phyloP scores from a whole-genome alignment of 2,797 vertebrate species.

The Phalloptychus januarius region DNA sequence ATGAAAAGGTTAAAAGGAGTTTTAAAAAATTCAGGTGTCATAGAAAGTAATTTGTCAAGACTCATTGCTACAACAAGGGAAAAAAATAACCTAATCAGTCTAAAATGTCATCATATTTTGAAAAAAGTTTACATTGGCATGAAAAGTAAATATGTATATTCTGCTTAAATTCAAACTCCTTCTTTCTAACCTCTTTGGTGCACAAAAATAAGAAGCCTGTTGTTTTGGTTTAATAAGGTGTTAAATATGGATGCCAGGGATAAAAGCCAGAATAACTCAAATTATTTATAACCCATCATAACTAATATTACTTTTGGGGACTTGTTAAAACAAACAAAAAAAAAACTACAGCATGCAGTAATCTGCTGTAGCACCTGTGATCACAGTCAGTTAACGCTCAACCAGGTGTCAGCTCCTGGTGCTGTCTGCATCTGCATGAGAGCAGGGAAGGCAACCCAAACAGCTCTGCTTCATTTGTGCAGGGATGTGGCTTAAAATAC shows the following conservation, averaged over 20 bases:
- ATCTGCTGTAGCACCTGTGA: slow-evolving; percentile 59
- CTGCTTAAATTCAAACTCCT: slow-evolving; percentile 9
- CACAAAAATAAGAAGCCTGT: slow-evolving; percentile 32
- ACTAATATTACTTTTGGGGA: slow-evolving; percentile 44
- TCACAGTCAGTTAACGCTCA: slow-evolving; percentile 51
- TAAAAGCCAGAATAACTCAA: slow-evolving; percentile 43
- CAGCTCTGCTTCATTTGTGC: slow-evolving; percentile 28
- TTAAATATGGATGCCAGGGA: slow-evolving; percentile 46
- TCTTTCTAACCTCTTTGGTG: neutral
- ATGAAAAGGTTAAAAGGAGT: neutral
- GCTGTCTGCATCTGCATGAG: slow-evolving; percentile 32
- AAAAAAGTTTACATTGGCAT: neutral
- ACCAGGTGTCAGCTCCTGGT: slow-evolving; percentile 50
- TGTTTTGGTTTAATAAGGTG: slow-evolving; percentile 24
- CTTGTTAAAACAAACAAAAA: slow-evolving; percentile 16
- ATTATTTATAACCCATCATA: slow-evolving; percentile 45
- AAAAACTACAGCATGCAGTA: slow-evolving; percentile 23
- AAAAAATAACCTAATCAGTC: neutral
- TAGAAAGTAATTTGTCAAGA: neutral
- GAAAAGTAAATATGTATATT: neutral
- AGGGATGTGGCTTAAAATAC: slow-evolving; percentile 37
- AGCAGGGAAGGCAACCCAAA: slow-evolving; percentile 6
- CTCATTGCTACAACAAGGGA: neutral
- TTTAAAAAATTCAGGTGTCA: neutral
- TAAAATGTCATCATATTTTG: neutral